Evolutionary conservation across 2,888 invertebrate species (phyloP).

Genomic region (Encarsia formosa): DNA sequence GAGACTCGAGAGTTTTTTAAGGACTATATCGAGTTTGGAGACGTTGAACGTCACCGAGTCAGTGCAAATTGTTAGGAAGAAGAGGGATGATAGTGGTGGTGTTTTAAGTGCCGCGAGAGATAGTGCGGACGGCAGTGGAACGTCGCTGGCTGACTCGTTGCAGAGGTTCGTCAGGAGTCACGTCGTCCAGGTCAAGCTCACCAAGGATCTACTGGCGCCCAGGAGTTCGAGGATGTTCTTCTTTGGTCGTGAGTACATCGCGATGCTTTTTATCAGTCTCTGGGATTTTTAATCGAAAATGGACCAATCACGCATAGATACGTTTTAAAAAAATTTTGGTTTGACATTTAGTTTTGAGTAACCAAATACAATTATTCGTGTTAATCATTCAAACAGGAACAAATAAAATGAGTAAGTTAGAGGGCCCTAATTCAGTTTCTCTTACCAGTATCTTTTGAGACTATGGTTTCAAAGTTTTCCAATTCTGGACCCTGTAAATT

Average conservation of each 20-base stretch:
- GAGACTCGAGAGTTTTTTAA: constrained; percentile 56
- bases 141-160: constrained; percentile 57
- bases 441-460: no score
- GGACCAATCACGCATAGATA: no score
- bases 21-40: constrained; percentile 57
- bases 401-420: no score
- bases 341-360: no score
- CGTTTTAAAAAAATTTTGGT: no score
- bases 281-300: no score
- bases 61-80: constrained; percentile 49
- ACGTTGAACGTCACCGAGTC: constrained; percentile 59
- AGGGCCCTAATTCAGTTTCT: no score
- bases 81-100: constrained; percentile 18
- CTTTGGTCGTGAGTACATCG: constrained; percentile 44
- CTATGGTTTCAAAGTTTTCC: no score
- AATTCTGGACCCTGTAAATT: no score
- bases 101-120: neutral
- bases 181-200: constrained; percentile 63
- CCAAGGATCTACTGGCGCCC: constrained; percentile 50
- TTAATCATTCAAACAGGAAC: no score
- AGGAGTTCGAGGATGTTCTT: constrained; percentile 44
- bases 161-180: constrained; percentile 60
- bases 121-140: neutral
- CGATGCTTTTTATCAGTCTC: neutral
- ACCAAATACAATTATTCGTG: no score